Percentiles rank a stretch among this genome's conserved stretches.
Evolutionary conservation across 64 coral and sea anemone genomes (phyloP).

Genomic region (Dendrophyllia cribrosa): DNA sequence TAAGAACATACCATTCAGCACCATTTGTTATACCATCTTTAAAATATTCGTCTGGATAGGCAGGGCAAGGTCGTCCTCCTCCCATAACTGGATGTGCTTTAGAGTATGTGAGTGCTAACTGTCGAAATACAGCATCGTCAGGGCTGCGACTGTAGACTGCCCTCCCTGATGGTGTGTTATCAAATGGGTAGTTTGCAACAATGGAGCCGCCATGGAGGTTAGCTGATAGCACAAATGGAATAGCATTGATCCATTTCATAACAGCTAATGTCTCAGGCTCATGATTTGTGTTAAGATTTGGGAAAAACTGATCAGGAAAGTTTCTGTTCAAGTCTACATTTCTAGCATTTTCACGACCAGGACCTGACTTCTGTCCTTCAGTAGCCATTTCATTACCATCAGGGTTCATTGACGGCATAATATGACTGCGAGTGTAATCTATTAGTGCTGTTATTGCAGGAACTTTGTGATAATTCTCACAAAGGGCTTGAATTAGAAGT

Average conservation of each 20-base stretch:
- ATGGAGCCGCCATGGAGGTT: constrained; percentile 95
- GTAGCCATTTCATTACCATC: constrained; percentile 87
- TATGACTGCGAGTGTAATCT: constrained; percentile 92
- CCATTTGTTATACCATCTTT: constrained; percentile 99
- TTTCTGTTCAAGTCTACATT: constrained; percentile 94
- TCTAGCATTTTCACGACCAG: constrained; percentile 91
- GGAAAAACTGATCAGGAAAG: constrained; percentile 94
- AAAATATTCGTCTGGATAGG: constrained; percentile 74
- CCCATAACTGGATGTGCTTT: constrained; percentile 90
- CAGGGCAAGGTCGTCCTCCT: constrained; percentile 52
- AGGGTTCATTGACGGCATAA: constrained; percentile 99
- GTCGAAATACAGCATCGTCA: constrained; percentile 86
- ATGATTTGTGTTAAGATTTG: constrained; percentile 56
- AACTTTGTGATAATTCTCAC: constrained; percentile 91
- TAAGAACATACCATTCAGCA: constrained; percentile 95
- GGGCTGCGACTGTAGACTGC: constrained; percentile 80
- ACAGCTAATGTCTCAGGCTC: constrained; percentile 90
- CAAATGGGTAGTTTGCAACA: constrained; percentile 97
- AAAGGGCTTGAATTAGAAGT: constrained; percentile 85
- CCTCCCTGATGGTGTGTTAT: constrained; percentile 57
- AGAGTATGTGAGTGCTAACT: constrained; percentile 81
- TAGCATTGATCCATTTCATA: constrained; percentile 85
- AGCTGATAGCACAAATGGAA: constrained; percentile 97
- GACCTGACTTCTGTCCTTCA: constrained; percentile 56
- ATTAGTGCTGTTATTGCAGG: constrained; percentile 81